A percentile compares a stretch with the other conserved stretches of the same genome.
These are phyloP conservation scores for Oxytorus armatus DNA, from an alignment of 2,888 invertebrate genomes.

Conservation along the genomic window DNA sequence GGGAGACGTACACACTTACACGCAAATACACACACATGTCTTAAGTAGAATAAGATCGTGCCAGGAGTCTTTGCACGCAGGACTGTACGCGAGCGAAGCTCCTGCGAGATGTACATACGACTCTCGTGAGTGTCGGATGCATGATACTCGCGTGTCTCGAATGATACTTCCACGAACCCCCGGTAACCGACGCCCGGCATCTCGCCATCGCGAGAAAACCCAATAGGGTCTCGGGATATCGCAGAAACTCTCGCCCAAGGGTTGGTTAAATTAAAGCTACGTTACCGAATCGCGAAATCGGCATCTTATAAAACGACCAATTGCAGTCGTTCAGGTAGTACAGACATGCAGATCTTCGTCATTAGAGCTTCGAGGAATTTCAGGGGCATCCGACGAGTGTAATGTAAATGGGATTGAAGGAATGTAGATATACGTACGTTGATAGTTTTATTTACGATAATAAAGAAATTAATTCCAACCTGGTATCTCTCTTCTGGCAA, in stretches of 20 bases:
- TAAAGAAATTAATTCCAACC: neutral
- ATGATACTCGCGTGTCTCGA: constrained; percentile 65
- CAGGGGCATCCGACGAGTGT: constrained; percentile 72
- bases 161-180: constrained; percentile 49
- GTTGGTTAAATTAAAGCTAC: constrained; percentile 41
- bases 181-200: constrained; percentile 24
- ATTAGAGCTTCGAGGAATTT: constrained; percentile 72
- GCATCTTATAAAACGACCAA: constrained; percentile 52
- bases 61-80: constrained; percentile 51
- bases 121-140: constrained; percentile 44
- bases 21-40: neutral
- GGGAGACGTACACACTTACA: constrained; percentile 13
- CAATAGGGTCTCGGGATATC: constrained; percentile 23
- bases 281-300: constrained; percentile 48
- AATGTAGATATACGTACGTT: constrained; percentile 16
- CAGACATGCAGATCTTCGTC: constrained; percentile 69
- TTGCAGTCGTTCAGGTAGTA: constrained; percentile 17
- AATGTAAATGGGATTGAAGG: constrained; percentile 23
- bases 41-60: constrained; percentile 45
- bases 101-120: constrained; percentile 31
- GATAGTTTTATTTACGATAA: neutral
- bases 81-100: constrained; percentile 27
- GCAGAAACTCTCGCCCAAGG: constrained; percentile 24
- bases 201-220: constrained; percentile 8
- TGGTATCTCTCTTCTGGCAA: no score